A percentile compares a stretch with the other conserved stretches of the same genome.
Conservation (phyloP, 2,113 vertebrate genomes). For the Anhinga rufa region DNA sequence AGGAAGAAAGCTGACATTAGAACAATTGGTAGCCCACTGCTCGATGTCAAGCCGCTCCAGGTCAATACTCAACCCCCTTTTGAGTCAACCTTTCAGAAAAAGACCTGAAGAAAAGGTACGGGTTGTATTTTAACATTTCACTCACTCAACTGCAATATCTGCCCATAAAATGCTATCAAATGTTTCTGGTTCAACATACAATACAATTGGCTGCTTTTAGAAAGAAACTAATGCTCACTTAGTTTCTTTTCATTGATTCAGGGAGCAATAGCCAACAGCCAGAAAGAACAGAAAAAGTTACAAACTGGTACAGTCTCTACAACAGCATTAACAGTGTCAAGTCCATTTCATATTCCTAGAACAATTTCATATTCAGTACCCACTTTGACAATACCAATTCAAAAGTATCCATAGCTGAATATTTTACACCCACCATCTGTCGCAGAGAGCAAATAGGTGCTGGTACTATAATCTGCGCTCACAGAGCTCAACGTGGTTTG, state of each 20-base stretch:
- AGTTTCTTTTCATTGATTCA: neutral
- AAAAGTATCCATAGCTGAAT: neutral
- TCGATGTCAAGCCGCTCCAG: neutral
- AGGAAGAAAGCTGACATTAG: neutral
- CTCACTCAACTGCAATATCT: neutral
- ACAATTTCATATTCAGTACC: neutral
- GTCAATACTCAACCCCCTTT: conserved; percentile 4
- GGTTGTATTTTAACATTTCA: neutral
- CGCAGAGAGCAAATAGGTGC: neutral
- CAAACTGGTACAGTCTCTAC: neutral
- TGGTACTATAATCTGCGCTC: neutral
- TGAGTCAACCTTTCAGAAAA: neutral
- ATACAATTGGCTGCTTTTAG: neutral
- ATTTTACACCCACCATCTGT: neutral
- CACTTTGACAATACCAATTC: neutral
- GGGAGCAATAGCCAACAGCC: neutral
- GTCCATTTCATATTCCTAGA: neutral
- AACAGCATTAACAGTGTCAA: neutral
- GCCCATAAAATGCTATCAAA: neutral
- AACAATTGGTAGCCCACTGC: neutral
- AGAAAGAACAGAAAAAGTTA: neutral
- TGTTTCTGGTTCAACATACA: neutral
- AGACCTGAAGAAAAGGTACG: neutral
- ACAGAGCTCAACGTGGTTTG: neutral
- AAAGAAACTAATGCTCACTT: neutral